Conservation (phyloP, 2,888 invertebrate species). For the Drosophila putrida region DNA sequence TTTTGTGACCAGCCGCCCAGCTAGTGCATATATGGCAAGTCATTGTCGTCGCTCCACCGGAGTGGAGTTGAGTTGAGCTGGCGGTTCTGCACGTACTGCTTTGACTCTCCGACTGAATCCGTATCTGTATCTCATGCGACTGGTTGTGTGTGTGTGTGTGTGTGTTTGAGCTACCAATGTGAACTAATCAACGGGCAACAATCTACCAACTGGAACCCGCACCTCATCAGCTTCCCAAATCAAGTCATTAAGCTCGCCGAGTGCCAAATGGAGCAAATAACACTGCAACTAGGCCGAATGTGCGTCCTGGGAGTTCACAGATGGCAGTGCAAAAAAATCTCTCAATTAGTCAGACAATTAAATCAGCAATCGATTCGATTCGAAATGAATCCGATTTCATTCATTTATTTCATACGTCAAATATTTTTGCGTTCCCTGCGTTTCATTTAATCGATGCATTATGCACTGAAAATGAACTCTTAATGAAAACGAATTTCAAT, state of each 20-base stretch:
- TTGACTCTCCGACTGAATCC: conserved; percentile 15
- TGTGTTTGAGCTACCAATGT: conserved; percentile 30
- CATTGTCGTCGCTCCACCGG: conserved; percentile 62
- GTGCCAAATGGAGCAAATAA: conserved; percentile 81
- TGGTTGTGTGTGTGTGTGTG: conserved; percentile 26
- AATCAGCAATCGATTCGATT: conserved; percentile 83
- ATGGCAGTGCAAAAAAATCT: conserved; percentile 77
- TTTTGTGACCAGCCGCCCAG: conserved; percentile 48
- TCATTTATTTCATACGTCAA: conserved; percentile 51
- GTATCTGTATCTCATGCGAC: conserved; percentile 9
- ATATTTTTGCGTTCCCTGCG: conserved; percentile 35
- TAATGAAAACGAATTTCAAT: conserved; percentile 2
- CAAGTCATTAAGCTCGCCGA: conserved; percentile 81
- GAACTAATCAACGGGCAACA: conserved; percentile 75
- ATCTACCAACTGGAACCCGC: conserved; percentile 58
- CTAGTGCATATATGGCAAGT: conserved; percentile 72
- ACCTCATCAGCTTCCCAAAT: conserved; percentile 78
- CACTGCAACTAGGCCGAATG: conserved; percentile 61
- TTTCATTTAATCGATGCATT: conserved; percentile 14
- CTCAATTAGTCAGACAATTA: conserved; percentile 86
- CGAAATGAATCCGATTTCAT: conserved; percentile 66
- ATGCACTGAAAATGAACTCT: conserved; percentile 6
- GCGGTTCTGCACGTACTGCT: conserved; percentile 57
- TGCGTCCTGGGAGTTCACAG: conserved; percentile 75
- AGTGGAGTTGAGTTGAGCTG: conserved; percentile 9